These are phyloP conservation scores for Ricordea florida DNA, from an alignment of 92 coral and sea anemone species.

Conservation along the genomic window DNA sequence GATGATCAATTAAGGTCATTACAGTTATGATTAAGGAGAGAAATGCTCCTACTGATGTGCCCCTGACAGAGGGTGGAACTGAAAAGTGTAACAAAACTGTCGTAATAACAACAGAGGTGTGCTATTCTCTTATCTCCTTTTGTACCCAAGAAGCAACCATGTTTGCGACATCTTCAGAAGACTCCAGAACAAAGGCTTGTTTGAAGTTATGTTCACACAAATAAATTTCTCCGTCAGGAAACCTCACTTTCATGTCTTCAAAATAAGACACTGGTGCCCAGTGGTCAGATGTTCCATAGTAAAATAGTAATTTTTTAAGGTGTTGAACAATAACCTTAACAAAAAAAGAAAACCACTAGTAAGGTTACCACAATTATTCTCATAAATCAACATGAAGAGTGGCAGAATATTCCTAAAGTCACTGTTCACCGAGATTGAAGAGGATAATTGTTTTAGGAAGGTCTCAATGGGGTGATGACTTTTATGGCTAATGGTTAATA, in stretches of 20 bases:
- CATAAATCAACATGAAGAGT: no score
- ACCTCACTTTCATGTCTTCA: constrained; percentile 71
- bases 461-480: no score
- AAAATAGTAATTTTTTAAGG: constrained; percentile 76
- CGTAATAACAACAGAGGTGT: not conserved
- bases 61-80: not conserved
- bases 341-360: not conserved
- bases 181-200: constrained; percentile 93
- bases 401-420: no score
- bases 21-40: no score
- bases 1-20: no score
- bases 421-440: no score
- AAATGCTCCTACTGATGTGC: no score
- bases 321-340: constrained; percentile 72
- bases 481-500: no score
- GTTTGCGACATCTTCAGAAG: constrained; percentile 80
- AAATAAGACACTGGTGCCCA: constrained; percentile 91
- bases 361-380: no score
- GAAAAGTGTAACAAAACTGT: not conserved
- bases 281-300: constrained; percentile 90
- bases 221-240: constrained; percentile 91
- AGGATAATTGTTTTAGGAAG: no score
- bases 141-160: constrained; percentile 82
- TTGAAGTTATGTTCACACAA: constrained; percentile 77
- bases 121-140: not conserved